phyloP scores from a whole-genome alignment of 2,113 vertebrate genomes.

The Centropus unirufus region DNA sequence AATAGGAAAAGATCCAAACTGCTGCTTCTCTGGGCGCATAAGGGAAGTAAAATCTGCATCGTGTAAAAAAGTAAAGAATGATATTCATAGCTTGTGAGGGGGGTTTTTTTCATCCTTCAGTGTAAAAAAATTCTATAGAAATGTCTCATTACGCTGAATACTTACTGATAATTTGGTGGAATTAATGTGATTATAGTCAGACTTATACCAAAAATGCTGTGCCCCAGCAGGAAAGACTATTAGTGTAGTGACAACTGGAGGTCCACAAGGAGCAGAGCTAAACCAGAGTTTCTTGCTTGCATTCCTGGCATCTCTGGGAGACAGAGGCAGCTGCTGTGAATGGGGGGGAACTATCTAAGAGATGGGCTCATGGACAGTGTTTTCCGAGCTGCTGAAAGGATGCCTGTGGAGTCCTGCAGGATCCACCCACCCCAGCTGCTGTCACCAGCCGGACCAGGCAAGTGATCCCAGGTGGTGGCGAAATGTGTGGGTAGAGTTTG shows the following conservation, averaged over 20 bases:
- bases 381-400: background rate
- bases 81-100: background rate
- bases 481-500: background rate
- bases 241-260: background rate
- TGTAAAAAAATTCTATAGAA: background rate
- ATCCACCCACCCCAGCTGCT: background rate
- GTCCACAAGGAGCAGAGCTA: background rate
- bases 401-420: background rate
- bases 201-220: background rate
- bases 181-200: background rate
- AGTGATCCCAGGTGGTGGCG: background rate
- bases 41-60: background rate
- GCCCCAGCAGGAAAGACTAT: background rate
- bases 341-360: background rate
- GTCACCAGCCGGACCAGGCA: background rate
- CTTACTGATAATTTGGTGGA: background rate
- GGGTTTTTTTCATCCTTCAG: background rate
- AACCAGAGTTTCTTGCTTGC: background rate
- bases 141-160: background rate
- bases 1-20: background rate
- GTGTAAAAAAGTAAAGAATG: background rate
- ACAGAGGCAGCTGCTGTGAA: background rate
- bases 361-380: background rate
- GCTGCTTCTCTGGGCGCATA: background rate
- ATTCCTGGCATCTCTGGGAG: background rate